A percentile compares a stretch with the other conserved stretches of the same genome.
Evolutionary conservation across 53 echinoderm and acorn worm genomes (phyloP).

Genomic region (Patiria pectinifera): DNA sequence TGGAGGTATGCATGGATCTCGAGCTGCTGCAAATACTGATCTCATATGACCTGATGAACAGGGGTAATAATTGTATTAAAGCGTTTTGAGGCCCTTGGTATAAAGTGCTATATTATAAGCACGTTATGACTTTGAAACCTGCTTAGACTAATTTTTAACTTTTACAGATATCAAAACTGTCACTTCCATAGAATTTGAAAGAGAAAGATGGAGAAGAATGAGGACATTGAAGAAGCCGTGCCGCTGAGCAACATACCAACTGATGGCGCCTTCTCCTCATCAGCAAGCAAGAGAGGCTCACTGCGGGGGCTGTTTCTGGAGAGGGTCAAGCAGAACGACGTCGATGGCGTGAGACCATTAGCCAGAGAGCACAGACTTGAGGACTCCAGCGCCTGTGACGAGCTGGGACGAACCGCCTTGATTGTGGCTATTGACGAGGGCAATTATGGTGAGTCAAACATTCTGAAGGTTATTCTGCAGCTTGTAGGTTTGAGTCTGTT

Average conservation of each 20-base stretch:
- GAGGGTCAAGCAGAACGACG: conserved; percentile 6
- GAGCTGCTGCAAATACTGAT: too few species aligned
- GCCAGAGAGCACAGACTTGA: neutral
- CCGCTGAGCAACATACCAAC: neutral
- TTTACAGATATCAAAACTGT: neutral
- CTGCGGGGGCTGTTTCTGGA: neutral
- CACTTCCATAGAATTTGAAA: neutral
- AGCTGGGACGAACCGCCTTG: conserved; percentile 23
- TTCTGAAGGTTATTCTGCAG: neutral
- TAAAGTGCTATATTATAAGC: too few species aligned
- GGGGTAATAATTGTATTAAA: too few species aligned
- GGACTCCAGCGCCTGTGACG: conserved; percentile 1
- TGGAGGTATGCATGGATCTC: too few species aligned
- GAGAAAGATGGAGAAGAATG: neutral
- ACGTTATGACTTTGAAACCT: too few species aligned
- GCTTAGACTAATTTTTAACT: too few species aligned
- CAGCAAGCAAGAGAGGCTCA: neutral
- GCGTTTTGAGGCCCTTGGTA: too few species aligned
- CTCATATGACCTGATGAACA: too few species aligned
- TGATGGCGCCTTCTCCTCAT: neutral
- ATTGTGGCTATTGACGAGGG: conserved; percentile 13
- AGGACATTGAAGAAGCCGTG: neutral
- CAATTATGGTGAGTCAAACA: conserved; percentile 6
- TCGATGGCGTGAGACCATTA: neutral
- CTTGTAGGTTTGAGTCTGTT: too few species aligned